phyloP scores from a whole-genome alignment of 2,888 invertebrate genomes.

The Epistrophella euchroma region DNA sequence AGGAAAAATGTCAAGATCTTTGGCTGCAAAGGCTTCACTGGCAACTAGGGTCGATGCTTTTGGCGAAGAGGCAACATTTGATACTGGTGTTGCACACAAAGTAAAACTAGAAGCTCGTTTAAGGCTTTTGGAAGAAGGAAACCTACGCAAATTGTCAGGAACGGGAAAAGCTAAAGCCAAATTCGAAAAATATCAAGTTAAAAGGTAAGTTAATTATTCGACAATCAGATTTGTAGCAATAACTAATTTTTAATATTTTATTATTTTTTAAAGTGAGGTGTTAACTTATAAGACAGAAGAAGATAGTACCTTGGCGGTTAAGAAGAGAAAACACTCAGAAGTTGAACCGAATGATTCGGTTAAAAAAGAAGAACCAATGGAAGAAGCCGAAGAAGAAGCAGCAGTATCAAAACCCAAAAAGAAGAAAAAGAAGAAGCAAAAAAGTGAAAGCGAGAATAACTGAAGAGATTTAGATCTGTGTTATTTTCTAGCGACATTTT shows the following conservation, averaged over 20 bases:
- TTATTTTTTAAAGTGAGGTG: conserved; percentile 86
- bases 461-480: conserved; percentile 1
- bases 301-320: conserved; percentile 90
- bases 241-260: conserved; percentile 11
- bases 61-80: conserved; percentile 93
- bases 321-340: conserved; percentile 85
- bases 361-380: conserved; percentile 44
- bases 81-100: conserved; percentile 94
- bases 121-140: conserved; percentile 93
- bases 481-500: conserved; percentile 4
- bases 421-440: conserved; percentile 84
- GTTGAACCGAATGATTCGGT: conserved; percentile 78
- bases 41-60: conserved; percentile 97
- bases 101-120: conserved; percentile 94
- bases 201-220: conserved; percentile 79
- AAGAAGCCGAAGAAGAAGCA: conserved; percentile 63
- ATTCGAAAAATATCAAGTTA: conserved; percentile 95
- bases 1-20: conserved; percentile 97
- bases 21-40: conserved; percentile 97
- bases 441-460: conserved; percentile 82
- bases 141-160: conserved; percentile 92
- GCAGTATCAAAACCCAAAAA: conserved; percentile 83
- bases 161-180: conserved; percentile 94
- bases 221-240: neutral
- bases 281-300: conserved; percentile 91